Evolutionary conservation across 2,888 invertebrate genomes (phyloP), one percentile per base, ranked within the genome.

Genomic region (Cerastis rubricosa): DNA sequence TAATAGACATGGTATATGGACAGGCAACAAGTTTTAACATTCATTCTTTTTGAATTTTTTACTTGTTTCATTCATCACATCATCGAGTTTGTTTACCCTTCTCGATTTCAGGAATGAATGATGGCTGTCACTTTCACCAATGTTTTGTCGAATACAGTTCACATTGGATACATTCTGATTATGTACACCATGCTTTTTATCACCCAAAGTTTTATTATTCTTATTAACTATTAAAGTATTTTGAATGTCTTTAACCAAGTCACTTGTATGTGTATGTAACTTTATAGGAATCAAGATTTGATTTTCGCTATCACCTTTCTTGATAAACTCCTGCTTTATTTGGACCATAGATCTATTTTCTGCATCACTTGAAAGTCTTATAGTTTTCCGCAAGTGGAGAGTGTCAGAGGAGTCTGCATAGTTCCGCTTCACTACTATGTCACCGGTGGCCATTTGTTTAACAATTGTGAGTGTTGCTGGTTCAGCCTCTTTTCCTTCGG

Each of bases 1-100:
- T 95, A 96, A 94, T 92, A 94, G 91, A 95, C 92, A 92, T 90
- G 91, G 91, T 93, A 91, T 91, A 90, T 91, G 92, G 92, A 93
- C 92, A 93, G 89, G 89, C 92, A 91, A 91, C 87, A 81, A 89
- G 80, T 90, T 90, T 95, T 90, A 96, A 93, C 96, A 96, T 91
- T 96, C 96, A 93, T 95, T 96, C 87, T 94, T 93, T 91, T 96
- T 96, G 86, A 96, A 95, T 89, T 96, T 96, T 92, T 96, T 96
- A 92, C 90, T 94, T 77, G 95, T 89, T 85, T 96, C 96, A 91
- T 92, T 94, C 86, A 94, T 92, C 69, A 93, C 91, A 88, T 96
- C 96, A 68, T 96, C 96, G 49, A 96, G 91, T 93, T 96, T 96
- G 85, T 92, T 95, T 85, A 94, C 91, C 89, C 95, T 94, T 88